Base-by-base conservation (phyloP, 1,140 invertebrate species). In the Hyles euphorbiae region DNA sequence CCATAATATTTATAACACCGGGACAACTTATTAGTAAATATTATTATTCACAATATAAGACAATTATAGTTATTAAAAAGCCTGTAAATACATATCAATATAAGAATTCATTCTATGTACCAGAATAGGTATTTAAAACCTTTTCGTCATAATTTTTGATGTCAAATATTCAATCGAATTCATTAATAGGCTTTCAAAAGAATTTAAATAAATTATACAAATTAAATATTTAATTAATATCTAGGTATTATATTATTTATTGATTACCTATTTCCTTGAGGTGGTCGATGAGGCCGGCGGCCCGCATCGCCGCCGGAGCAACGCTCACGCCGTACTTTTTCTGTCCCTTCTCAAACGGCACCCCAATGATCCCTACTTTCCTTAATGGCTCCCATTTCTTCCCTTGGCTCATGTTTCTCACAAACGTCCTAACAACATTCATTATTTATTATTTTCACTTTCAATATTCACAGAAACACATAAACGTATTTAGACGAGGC, bases 261-360 rank as follows among this genome's bases (percentile, higher is more conserved):
- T 22, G 10, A 10, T 76, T 85, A 91, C 91, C 81, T 36, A 91
- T 90, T 78, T 88, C 79, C 51, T 73, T 68, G 5, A 91, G 70
- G 33, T 83, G 64, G 34, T 88, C 73, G 7, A 91, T 66, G 8
- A 91, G 74, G 2, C 90, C 91, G 10, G 84, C 82, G 49, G 90
- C 73, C 45, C 92, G 83, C 36, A 93, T 71, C 3, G 87, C 79
- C n/a, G 90, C 87, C 0, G 92, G 92, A 3, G 90, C 92, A 45
- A 90, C 73, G 52, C 89, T 91, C 2, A 92, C 92, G n/a, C 92
- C 92, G 63, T 84, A 87, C 66, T 92, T 92, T 44, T 87, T 83
- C 81, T 94, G 94, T 3, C 94, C 94, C 74, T 94, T 94, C 58
- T 93, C 92, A 71, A 95, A 94, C 34, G 94, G 94, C 46, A 94